These are phyloP conservation scores for Delichon dasypus DNA, from an alignment of 2,797 vertebrate species.

Conservation along the genomic window DNA sequence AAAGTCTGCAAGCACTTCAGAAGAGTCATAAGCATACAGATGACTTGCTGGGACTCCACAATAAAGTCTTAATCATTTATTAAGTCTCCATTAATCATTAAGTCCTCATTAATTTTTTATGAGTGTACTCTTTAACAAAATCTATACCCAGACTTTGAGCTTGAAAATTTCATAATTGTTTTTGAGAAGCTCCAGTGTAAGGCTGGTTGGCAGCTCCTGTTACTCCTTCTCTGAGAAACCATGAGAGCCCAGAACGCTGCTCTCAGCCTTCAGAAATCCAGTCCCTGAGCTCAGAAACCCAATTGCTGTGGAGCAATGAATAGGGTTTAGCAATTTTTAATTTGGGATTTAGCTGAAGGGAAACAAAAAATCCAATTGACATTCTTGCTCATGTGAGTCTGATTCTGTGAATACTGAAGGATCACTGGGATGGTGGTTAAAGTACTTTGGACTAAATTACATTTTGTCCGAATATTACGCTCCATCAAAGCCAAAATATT, in stretches of 20 bases:
- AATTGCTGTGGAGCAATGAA: not conserved
- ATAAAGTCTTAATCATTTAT: conserved; percentile 56
- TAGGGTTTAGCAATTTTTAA: conserved; percentile 26
- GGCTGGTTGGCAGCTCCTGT: not conserved
- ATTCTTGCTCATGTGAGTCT: conserved; percentile 26
- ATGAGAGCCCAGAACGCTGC: not conserved
- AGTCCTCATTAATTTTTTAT: conserved; percentile 21
- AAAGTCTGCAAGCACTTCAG: not conserved
- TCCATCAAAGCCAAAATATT: not conserved
- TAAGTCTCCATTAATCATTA: conserved; percentile 61
- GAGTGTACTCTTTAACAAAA: conserved; percentile 33
- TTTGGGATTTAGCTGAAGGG: conserved; percentile 23
- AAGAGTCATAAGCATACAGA: not conserved
- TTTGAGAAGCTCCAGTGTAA: not conserved
- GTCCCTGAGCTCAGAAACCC: not conserved
- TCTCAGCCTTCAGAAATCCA: conserved; percentile 15
- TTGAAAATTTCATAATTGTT: conserved; percentile 34
- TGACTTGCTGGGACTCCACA: conserved; percentile 6
- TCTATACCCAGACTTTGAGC: not conserved
- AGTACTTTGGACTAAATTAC: conserved; percentile 18
- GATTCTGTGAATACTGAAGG: conserved; percentile 30
- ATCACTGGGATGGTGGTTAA: not conserved
- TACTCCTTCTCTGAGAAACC: not conserved
- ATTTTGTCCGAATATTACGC: conserved; percentile 12
- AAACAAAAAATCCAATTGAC: conserved; percentile 33